Base-by-base conservation (phyloP, 1,140 invertebrate species). In the Drosophila arizonae region DNA sequence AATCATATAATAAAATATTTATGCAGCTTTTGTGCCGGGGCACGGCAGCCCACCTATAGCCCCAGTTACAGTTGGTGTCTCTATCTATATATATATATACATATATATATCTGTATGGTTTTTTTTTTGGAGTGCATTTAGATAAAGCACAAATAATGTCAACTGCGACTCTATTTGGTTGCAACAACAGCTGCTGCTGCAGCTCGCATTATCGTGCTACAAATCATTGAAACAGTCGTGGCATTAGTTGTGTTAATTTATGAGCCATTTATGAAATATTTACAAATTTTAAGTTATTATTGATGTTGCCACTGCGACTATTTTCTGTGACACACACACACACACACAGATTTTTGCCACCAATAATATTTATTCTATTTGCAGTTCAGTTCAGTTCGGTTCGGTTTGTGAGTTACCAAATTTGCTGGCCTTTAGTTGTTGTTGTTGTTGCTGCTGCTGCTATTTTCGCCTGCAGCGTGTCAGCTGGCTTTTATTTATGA, bases 1-100 rank as follows among this genome's bases (percentile, higher is more conserved):
- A 86, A 87, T 86, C 79, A 86, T 87, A 88, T 87, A 88, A 79
- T 88, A 70, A 87, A 86, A 86, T 86, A 86, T 86, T 86, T 87
- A 86, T 72, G 70, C 9, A 61, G 15, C 6, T 6, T n/a, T 10
- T 6, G 33, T 30, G 28, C 3, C 21, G 6, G 6, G 36, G 24
- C 30, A 17, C 17, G 4, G n/a, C 43, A 6, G 15, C 0, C 43
- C 43, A 45, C 15, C 36, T 39, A 13, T 39, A 39, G 36, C 10
- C 43, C 15, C 13, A 45, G 15, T 43, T 3, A n/a, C 43, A 6
- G 33, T 10, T 8, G 33, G 33, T 13, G 13, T 39, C 36, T 39
- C 62, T 75, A 82, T 72, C 13, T 36, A 15, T 15, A 24, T 48
- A 13, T 55, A 8, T 10, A 24, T 61, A n/a, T n/a, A n/a, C n/a